These are phyloP conservation scores for Penaeus japonicus DNA, from an alignment of 1,140 invertebrate genomes.

Conservation along the genomic window DNA sequence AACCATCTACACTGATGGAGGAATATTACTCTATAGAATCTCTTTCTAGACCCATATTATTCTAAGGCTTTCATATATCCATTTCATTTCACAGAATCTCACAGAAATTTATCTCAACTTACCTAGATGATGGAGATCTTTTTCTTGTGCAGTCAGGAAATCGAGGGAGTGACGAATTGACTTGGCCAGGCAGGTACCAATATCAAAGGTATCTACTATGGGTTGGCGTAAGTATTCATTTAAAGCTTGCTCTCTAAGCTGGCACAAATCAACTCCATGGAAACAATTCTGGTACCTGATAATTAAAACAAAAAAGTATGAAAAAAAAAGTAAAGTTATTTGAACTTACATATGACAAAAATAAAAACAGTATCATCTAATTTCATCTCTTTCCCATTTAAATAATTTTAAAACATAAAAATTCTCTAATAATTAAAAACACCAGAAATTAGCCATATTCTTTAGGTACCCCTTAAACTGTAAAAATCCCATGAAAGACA, in stretches of 20 bases:
- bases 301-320: not conserved
- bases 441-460: constrained; percentile 40
- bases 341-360: not conserved
- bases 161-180: constrained; percentile 95
- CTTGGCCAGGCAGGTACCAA: constrained; percentile 95
- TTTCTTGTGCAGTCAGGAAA: constrained; percentile 91
- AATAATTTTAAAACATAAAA: not conserved
- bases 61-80: not conserved
- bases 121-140: constrained; percentile 93
- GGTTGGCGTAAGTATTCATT: constrained; percentile 99
- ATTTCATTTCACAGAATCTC: not conserved
- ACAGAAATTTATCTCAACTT: constrained; percentile 46
- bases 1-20: not conserved
- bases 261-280: constrained; percentile 95
- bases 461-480: too few relatives aligned
- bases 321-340: not conserved
- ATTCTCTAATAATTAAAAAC: not conserved
- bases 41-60: not conserved
- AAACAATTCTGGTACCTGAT: constrained; percentile 92
- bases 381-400: not conserved
- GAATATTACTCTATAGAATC: not conserved
- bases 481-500: too few relatives aligned
- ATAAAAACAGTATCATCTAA: not conserved
- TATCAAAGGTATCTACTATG: constrained; percentile 99
- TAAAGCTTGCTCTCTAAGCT: constrained; percentile 87